Evolutionary conservation across 2,113 vertebrate genomes (phyloP).

Genomic region (Tychaedon coryphoeus): DNA sequence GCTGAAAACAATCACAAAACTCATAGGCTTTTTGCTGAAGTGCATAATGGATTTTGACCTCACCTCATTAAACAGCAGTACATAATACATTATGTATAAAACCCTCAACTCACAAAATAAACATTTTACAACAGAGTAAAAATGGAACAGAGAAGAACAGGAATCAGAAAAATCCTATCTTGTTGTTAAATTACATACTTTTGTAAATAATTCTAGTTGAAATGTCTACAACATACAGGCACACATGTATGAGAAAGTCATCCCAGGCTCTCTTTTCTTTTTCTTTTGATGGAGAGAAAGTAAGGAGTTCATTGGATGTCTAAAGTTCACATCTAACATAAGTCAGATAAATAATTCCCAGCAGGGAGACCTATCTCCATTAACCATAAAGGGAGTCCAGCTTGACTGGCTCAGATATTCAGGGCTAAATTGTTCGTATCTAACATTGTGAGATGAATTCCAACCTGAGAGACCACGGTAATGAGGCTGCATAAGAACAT

Average conservation of each 20-base stretch:
- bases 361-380: background rate
- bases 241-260: background rate
- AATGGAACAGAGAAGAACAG: background rate
- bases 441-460: background rate
- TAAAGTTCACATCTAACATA: background rate
- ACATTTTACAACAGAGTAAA: background rate
- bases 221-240: background rate
- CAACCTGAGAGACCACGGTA: background rate
- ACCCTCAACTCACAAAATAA: background rate
- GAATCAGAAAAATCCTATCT: background rate
- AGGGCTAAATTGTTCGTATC: background rate
- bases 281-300: background rate
- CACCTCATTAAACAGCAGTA: conserved; percentile 11
- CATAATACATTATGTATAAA: background rate
- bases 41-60: conserved; percentile 14
- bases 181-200: background rate
- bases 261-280: background rate
- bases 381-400: background rate
- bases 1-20: background rate
- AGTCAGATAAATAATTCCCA: background rate
- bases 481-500: background rate
- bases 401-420: background rate
- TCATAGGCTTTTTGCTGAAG: background rate
- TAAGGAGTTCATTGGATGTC: background rate
- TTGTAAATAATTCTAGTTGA: background rate